These are phyloP conservation scores for Sorex araneus DNA, from an alignment of 2,113 vertebrate species.

Conservation along the genomic window DNA sequence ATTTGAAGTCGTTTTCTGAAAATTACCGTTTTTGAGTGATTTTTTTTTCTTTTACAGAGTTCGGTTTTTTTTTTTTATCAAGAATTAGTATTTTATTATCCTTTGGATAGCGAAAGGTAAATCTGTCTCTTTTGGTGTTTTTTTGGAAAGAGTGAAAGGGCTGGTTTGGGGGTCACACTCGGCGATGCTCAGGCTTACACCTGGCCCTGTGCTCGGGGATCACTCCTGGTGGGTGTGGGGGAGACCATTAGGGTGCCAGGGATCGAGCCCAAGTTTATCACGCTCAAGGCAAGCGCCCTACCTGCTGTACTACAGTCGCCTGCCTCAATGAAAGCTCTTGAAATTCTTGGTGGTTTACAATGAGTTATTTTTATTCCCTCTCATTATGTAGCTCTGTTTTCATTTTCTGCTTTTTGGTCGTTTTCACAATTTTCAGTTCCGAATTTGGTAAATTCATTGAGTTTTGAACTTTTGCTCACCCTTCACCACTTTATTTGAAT, in stretches of 20 bases:
- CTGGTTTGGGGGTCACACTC: too few relatives aligned
- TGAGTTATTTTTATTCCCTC: slow-evolving; percentile 11
- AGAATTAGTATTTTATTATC: background rate
- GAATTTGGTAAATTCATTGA: slow-evolving; percentile 19
- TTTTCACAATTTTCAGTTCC: background rate
- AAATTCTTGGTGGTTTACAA: background rate
- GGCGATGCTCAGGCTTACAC: too few relatives aligned
- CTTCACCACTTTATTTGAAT: slow-evolving; percentile 15
- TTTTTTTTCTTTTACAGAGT: background rate
- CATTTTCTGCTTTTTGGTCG: background rate
- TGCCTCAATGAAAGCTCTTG: background rate
- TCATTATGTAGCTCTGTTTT: background rate
- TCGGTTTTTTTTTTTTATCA: slow-evolving; percentile 22
- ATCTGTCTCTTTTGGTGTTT: too few relatives aligned
- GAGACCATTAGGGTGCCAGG: too few relatives aligned
- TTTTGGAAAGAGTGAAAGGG: too few relatives aligned
- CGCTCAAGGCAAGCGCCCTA: too few relatives aligned
- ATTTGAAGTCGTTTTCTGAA: slow-evolving; percentile 38
- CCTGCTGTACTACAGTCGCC: too few relatives aligned
- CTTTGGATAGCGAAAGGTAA: background rate
- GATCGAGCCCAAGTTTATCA: too few relatives aligned
- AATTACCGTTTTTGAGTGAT: background rate
- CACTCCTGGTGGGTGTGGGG: too few relatives aligned
- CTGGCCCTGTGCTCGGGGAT: too few relatives aligned
- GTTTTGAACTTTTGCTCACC: slow-evolving; percentile 12